phyloP scores from a whole-genome alignment of 35 echinoderm and acorn worm genomes.

The Heliocidaris erythrogramma region DNA sequence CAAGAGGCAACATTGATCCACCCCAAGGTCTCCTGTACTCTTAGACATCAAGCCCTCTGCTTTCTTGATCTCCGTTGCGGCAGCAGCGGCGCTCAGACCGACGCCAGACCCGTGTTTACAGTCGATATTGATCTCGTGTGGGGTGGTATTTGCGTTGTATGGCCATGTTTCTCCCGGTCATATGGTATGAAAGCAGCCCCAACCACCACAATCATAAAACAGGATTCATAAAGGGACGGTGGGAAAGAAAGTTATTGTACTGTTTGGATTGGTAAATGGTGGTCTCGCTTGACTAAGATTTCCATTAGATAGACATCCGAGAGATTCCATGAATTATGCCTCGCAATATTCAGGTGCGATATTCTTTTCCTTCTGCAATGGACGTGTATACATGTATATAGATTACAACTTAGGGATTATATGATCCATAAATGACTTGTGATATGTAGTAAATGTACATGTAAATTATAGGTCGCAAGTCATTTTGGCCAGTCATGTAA shows the following conservation, averaged over 20 bases:
- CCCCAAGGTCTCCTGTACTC: background rate
- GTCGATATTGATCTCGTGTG: slow-evolving; percentile 1
- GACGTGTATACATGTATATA: too few relatives aligned
- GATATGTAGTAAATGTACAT: too few relatives aligned
- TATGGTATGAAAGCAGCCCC: background rate
- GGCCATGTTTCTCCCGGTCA: background rate
- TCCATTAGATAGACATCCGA: background rate
- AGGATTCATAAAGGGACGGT: background rate
- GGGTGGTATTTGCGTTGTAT: slow-evolving; percentile 16
- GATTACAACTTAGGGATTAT: too few relatives aligned
- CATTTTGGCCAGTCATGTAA: too few relatives aligned
- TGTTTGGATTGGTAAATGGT: slow-evolving; percentile 3
- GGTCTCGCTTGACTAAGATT: background rate
- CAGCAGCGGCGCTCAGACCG: slow-evolving; percentile 15
- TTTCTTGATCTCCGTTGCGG: background rate
- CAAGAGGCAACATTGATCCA: slow-evolving; percentile 1
- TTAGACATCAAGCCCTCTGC: background rate
- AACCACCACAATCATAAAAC: background rate
- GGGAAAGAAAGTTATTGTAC: background rate
- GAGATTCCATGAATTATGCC: background rate
- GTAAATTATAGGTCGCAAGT: too few relatives aligned
- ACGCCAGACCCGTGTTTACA: slow-evolving; percentile 23
- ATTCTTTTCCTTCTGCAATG: too few relatives aligned
- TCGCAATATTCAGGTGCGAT: too few relatives aligned
- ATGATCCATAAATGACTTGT: too few relatives aligned